These are phyloP conservation scores for Rutilus rutilus DNA, from an alignment of 2,113 vertebrate species.

Conservation along the genomic window DNA sequence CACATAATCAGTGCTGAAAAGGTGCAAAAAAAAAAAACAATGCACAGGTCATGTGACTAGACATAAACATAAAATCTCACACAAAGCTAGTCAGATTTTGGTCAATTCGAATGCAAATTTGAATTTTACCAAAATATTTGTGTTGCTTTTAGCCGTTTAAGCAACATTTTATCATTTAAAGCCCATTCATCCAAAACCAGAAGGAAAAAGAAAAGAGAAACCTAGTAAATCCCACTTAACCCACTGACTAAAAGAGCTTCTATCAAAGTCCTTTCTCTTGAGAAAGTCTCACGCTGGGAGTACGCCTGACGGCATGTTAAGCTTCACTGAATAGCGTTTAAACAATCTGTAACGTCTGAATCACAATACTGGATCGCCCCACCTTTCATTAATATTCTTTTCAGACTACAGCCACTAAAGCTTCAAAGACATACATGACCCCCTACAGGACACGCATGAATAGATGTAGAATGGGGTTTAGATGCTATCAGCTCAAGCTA, in stretches of 20 bases:
- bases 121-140: neutral
- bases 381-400: conserved; percentile 26
- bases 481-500: neutral
- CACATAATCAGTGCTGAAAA: neutral
- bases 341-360: conserved; percentile 12
- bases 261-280: conserved; percentile 2
- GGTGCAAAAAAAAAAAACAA: too few relatives aligned
- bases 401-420: neutral
- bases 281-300: neutral
- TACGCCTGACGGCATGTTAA: conserved; percentile 23
- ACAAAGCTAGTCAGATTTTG: neutral
- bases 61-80: neutral
- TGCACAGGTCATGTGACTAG: neutral
- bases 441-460: conserved; percentile 11
- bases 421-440: conserved; percentile 13
- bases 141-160: neutral
- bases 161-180: neutral
- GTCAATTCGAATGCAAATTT: neutral
- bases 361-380: neutral
- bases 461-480: neutral
- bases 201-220: neutral
- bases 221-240: neutral
- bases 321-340: conserved; percentile 2
- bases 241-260: conserved; percentile 2
- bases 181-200: neutral